phyloP scores from a whole-genome alignment of 1,140 invertebrate species.

The Lepidostoma basale region DNA sequence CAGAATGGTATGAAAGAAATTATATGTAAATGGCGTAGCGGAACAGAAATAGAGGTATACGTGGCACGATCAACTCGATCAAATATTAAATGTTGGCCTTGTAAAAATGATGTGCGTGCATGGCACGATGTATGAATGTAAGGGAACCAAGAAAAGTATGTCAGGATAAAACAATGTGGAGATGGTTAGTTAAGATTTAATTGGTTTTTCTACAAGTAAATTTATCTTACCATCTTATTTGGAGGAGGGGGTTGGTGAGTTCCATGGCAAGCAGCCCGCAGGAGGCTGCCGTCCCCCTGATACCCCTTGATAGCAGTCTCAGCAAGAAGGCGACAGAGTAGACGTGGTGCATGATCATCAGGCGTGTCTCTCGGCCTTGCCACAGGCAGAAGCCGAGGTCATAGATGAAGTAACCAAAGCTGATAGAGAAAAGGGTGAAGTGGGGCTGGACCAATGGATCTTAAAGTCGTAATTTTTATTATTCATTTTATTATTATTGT shows the following conservation, averaged over 20 bases:
- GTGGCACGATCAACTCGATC: too few relatives aligned
- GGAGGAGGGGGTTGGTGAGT: conserved; percentile 57
- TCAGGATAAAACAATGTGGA: neutral
- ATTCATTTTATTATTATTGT: neutral
- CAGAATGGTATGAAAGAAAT: too few relatives aligned
- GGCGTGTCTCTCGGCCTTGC: conserved; percentile 50
- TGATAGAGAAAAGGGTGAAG: conserved; percentile 47
- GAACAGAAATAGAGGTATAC: too few relatives aligned
- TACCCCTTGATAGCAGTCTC: conserved; percentile 48
- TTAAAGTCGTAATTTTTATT: neutral
- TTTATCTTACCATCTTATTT: conserved; percentile 51
- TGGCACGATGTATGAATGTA: too few relatives aligned
- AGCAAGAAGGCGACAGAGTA: conserved; percentile 50
- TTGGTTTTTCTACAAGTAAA: conserved; percentile 21
- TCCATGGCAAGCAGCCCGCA: conserved; percentile 54
- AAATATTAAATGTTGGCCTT: too few relatives aligned
- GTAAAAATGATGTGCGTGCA: too few relatives aligned
- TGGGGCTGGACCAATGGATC: conserved; percentile 46
- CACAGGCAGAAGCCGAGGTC: conserved; percentile 54
- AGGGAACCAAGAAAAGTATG: neutral
- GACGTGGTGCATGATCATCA: conserved; percentile 57
- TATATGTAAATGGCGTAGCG: too few relatives aligned
- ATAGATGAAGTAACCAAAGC: conserved; percentile 55
- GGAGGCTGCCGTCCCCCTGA: conserved; percentile 50
- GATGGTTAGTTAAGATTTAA: too few relatives aligned